Percentiles rank a stretch among this genome's conserved stretches.
These are phyloP conservation scores for Geodia barretti DNA, from an alignment of 37 sponge, comb jelly and placozoan species.

Conservation along the genomic window DNA sequence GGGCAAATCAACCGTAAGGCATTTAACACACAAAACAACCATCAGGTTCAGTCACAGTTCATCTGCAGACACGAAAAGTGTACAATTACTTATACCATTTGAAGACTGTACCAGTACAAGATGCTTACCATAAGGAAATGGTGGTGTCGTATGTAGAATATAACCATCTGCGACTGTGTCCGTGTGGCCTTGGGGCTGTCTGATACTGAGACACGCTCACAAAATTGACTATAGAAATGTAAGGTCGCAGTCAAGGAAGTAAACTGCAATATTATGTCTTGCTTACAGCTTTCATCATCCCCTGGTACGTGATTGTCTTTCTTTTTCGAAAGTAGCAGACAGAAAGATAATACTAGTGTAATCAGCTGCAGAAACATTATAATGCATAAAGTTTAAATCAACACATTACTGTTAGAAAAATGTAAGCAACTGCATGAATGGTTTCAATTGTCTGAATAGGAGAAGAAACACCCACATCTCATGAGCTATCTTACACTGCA, in stretches of 20 bases:
- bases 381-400: neutral
- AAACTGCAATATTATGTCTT: too few relatives aligned
- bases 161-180: neutral
- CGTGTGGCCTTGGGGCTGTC: neutral
- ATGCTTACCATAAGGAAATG: neutral
- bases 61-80: too few relatives aligned
- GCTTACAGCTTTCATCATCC: constrained; percentile 10
- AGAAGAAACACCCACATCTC: neutral
- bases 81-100: too few relatives aligned
- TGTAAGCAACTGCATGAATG: constrained; percentile 40
- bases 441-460: constrained; percentile 33
- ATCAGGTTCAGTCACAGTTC: too few relatives aligned
- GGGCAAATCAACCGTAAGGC: too few relatives aligned
- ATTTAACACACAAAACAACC: too few relatives aligned
- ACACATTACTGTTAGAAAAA: constrained; percentile 33
- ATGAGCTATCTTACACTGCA: neutral
- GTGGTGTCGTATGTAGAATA: neutral
- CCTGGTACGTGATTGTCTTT: neutral
- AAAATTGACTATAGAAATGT: neutral
- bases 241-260: too few relatives aligned
- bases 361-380: neutral
- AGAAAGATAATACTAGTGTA: neutral
- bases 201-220: neutral
- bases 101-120: too few relatives aligned
- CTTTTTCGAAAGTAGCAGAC: neutral